These are phyloP conservation scores for Charina bottae DNA, from an alignment of 2,113 vertebrate species.

Conservation along the genomic window DNA sequence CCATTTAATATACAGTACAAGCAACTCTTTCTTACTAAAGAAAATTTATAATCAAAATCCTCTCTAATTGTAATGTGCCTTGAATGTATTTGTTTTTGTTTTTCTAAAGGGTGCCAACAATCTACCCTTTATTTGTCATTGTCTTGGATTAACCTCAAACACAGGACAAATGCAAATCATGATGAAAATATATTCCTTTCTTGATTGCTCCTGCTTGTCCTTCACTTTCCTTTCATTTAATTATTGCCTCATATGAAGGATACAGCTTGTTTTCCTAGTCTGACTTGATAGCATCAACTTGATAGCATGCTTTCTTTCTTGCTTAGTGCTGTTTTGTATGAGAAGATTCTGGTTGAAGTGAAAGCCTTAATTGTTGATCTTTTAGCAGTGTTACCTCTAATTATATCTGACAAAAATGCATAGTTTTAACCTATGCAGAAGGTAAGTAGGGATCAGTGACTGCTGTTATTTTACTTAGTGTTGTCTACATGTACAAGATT, in stretches of 20 bases:
- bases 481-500: neutral
- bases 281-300: neutral
- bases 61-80: neutral
- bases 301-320: neutral
- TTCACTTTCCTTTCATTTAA: neutral
- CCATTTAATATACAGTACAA: neutral
- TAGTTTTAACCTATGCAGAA: neutral
- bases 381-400: neutral
- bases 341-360: neutral
- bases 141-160: neutral
- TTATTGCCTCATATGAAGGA: neutral
- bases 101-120: neutral
- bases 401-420: neutral
- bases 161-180: slow-evolving; percentile 22
- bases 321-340: neutral
- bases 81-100: slow-evolving; percentile 19
- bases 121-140: neutral
- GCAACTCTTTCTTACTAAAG: neutral
- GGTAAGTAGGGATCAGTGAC: neutral
- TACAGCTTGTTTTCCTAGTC: neutral
- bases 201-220: slow-evolving; percentile 3
- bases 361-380: neutral
- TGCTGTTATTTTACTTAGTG: neutral
- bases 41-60: neutral
- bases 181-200: neutral